Conservation (phyloP, 2,888 invertebrate species). For the Pasiphila rectangulata region DNA sequence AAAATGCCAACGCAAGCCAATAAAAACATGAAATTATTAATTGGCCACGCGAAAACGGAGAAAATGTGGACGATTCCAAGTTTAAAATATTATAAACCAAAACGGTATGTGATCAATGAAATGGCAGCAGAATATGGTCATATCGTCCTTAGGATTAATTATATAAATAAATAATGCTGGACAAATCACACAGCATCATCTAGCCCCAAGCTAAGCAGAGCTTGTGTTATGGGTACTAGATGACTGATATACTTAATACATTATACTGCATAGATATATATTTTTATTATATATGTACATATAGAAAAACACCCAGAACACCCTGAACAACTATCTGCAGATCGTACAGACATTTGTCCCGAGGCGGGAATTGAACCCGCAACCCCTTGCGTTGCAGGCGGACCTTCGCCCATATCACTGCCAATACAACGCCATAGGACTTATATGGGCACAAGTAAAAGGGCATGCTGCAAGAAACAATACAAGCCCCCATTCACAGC, state of each 20-base stretch:
- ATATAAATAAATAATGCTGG: no score
- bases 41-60: not conserved
- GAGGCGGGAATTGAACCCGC: no score
- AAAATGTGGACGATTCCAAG: not conserved
- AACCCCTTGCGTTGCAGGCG: no score
- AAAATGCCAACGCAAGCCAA: not conserved
- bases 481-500: not conserved
- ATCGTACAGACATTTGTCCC: no score
- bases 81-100: not conserved
- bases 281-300: no score
- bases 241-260: no score
- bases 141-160: conserved; percentile 1
- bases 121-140: not conserved
- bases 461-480: not conserved
- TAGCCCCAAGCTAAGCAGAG: no score
- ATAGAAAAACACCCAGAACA: no score
- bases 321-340: no score
- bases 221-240: no score
- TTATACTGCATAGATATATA: no score
- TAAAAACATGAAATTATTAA: not conserved
- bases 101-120: not conserved
- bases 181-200: no score
- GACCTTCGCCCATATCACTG: not conserved
- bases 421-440: not conserved
- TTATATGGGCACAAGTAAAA: not conserved